Evolutionary conservation across 2,797 vertebrate species (phyloP).

Genomic region (Tarsius wallacei): DNA sequence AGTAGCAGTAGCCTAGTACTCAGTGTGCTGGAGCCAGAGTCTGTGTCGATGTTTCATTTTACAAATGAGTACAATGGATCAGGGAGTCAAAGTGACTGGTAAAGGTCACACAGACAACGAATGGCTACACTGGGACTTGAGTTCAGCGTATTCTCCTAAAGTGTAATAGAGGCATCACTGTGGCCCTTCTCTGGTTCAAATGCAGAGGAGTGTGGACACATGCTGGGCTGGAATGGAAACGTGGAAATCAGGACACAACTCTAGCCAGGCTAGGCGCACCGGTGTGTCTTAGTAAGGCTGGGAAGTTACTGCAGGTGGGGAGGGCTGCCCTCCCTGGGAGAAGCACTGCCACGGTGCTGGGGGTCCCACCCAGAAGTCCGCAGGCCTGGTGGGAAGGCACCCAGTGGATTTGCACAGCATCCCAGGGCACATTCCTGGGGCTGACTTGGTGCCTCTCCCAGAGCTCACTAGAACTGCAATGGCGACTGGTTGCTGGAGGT

Average conservation of each 20-base stretch:
- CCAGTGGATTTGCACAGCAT: background rate
- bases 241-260: background rate
- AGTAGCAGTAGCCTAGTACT: too few relatives aligned
- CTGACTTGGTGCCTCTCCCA: background rate
- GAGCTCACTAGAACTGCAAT: too few relatives aligned
- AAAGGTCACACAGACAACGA: background rate
- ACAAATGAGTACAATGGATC: background rate
- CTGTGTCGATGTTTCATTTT: background rate
- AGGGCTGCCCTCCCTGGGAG: fast-evolving
- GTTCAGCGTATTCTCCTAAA: background rate
- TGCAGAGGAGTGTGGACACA: background rate
- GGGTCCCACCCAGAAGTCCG: background rate
- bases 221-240: background rate
- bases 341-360: too few relatives aligned
- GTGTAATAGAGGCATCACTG: background rate
- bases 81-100: background rate
- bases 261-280: fast-evolving
- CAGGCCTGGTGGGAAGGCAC: fast-evolving
- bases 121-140: background rate
- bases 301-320: background rate
- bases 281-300: background rate
- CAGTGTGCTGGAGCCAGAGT: background rate
- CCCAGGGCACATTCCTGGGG: background rate
- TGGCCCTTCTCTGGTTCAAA: background rate
- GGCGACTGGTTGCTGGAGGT: too few relatives aligned